These are phyloP conservation scores for Martes martes DNA, from an alignment of 2,113 vertebrate species.

Conservation along the genomic window DNA sequence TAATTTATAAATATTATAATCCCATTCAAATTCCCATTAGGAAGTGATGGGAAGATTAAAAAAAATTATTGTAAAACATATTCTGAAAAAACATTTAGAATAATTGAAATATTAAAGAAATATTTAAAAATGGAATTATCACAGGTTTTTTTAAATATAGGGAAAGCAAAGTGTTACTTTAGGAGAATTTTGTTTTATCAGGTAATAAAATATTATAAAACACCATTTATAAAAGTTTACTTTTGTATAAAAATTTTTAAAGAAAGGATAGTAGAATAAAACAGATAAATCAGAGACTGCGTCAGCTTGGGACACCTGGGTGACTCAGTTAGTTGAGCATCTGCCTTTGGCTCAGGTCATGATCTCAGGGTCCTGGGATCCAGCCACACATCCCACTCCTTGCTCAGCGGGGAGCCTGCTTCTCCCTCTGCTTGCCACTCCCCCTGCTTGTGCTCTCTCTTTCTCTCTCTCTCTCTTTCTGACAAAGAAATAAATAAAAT, in stretches of 20 bases:
- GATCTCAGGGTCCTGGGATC: not conserved
- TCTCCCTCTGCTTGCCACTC: not conserved
- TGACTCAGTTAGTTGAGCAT: not conserved
- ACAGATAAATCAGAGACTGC: not conserved
- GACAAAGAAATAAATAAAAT: no score
- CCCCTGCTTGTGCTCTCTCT: not conserved
- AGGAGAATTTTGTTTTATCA: not conserved
- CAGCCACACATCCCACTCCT: not conserved
- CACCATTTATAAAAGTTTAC: not conserved
- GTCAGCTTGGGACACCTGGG: not conserved
- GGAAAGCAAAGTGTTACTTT: not conserved
- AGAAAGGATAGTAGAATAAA: not conserved
- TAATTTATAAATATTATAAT: not conserved
- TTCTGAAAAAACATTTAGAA: not conserved
- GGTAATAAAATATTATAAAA: not conserved
- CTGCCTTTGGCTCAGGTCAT: not conserved
- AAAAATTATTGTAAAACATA: not conserved
- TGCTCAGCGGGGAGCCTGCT: not conserved
- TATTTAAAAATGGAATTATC: not conserved
- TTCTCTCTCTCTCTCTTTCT: no score
- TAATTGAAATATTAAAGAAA: not conserved
- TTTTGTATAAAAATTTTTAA: not conserved
- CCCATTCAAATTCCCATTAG: not conserved
- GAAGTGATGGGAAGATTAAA: not conserved
- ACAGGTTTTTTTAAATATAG: not conserved